Percentiles rank a stretch among this genome's conserved stretches.
phyloP scores from a whole-genome alignment of 2,797 vertebrate genomes.

The Pipistrellus kuhlii region DNA sequence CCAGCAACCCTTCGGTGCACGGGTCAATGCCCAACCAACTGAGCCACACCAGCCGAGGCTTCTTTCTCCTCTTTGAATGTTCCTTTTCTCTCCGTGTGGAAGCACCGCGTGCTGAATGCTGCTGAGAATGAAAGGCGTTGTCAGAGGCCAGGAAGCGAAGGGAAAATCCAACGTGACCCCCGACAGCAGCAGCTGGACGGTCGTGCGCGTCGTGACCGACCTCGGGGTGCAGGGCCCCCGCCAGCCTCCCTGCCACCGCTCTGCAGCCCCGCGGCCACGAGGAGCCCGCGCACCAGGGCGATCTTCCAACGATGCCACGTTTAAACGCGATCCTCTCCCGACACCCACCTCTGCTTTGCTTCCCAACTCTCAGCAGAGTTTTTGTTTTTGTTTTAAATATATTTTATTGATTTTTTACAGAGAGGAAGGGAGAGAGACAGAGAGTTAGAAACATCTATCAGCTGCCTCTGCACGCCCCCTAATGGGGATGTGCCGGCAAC shows the following conservation, averaged over 20 bases:
- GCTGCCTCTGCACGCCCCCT: too few species aligned
- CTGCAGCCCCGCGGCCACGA: constrained; percentile 34
- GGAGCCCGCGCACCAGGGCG: neutral
- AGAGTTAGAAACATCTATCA: too few species aligned
- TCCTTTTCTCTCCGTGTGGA: constrained; percentile 60
- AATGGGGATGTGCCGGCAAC: too few species aligned
- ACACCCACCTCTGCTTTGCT: constrained; percentile 74
- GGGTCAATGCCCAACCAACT: too few species aligned
- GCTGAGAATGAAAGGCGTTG: constrained; percentile 62
- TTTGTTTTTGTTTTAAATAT: neutral
- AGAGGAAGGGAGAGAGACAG: too few species aligned
- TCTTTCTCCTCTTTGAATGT: neutral
- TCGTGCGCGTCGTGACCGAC: constrained; percentile 26
- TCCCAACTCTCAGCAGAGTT: constrained; percentile 80
- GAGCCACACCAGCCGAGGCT: neutral
- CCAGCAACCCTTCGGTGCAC: too few species aligned
- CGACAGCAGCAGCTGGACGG: neutral
- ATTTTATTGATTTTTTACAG: too few species aligned
- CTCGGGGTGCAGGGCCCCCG: constrained; percentile 43
- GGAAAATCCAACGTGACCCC: neutral
- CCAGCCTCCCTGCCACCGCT: constrained; percentile 69
- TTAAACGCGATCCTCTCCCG: constrained; percentile 58
- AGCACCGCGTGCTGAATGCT: constrained; percentile 38
- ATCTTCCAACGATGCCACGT: constrained; percentile 77
- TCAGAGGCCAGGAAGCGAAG: constrained; percentile 43